Evolutionary conservation across 2,888 invertebrate genomes (phyloP).

Genomic region (Acrobeloides nanus): DNA sequence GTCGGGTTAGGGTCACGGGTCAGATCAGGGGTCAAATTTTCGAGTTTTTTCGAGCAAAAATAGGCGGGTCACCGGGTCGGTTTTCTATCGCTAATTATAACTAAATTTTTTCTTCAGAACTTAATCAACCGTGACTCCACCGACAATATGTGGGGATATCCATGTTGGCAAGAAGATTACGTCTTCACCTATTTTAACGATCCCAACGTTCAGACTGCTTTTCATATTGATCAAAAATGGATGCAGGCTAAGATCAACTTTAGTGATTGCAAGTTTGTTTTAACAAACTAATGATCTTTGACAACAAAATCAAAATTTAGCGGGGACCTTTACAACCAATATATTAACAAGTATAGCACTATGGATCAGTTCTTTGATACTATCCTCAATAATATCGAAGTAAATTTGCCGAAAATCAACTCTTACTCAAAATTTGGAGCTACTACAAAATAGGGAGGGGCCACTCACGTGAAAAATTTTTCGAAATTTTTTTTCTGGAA

Average conservation of each 20-base stretch:
- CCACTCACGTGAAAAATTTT: no score
- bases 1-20: no score
- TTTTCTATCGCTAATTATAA: no score
- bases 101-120: conserved; percentile 17
- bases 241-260: conserved; percentile 12
- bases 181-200: conserved; percentile 34
- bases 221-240: conserved; percentile 29
- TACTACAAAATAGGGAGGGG: no score
- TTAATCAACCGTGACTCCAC: conserved; percentile 34
- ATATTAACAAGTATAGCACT: conserved; percentile 21
- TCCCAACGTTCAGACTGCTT: conserved; percentile 26
- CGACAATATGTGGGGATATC: conserved; percentile 35
- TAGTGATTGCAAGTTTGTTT: conserved; percentile 30
- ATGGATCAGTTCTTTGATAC: conserved; percentile 29
- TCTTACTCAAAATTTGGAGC: no score
- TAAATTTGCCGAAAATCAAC: no score
- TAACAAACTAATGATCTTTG: no score
- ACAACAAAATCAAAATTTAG: conserved; percentile 2
- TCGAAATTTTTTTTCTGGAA: no score
- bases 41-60: no score
- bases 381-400: conserved; percentile 18
- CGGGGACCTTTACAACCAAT: conserved; percentile 14
- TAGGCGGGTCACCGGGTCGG: no score
- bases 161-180: conserved; percentile 44
- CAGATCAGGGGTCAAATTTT: no score